Evolutionary conservation across 1,140 invertebrate species (phyloP), one percentile per base, ranked within the genome.

Genomic region (Meloidogyne chitwoodi): DNA sequence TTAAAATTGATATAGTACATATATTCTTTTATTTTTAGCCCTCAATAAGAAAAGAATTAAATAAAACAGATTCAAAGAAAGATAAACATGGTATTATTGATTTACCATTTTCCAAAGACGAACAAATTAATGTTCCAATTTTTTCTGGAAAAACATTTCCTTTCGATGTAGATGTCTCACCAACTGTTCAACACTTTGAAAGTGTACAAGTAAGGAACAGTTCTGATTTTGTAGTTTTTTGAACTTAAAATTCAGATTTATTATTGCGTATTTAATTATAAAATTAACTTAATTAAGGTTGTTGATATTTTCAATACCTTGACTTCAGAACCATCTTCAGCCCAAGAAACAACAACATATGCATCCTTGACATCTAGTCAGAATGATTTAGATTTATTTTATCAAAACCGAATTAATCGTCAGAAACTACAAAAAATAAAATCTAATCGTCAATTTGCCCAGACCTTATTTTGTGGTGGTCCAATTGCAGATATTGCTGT

Each of bases 391-490:
- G 16, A n/a, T 73, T 73, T 56, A 29, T 27, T n/a, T 1, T 64
- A 3, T 34, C 56, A 29, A 24, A 61, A 34, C 10, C 27, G n/a
- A 24, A 10, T 64, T 19, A 24, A 73, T 29, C 56, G 44, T 26
- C 64, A 63, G 22, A 64, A 31, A 22, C 56, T 73, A 27, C 38
- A 34, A 19, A 29, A 73, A 61, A 38, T 61, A 26, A 73, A 73
- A 22, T 31, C 34, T 16, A 31, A 62, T 8, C 48, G 64, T 10
- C 70, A 34, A 11, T 38, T 24, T 34, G 70, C 56, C 4, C 70
- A 73, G 14, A 64, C 70, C 11, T 29, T 73, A 56, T 73, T 73
- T 22, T 73, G 70, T 29, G 70, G 70, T 27, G 70, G 70, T 3
- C 70, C 70, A 1, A 41, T 73, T 14, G 24, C 70, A 5, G 70